phyloP scores from a whole-genome alignment of 2,113 vertebrate species.

The Phocoena phocoena region DNA sequence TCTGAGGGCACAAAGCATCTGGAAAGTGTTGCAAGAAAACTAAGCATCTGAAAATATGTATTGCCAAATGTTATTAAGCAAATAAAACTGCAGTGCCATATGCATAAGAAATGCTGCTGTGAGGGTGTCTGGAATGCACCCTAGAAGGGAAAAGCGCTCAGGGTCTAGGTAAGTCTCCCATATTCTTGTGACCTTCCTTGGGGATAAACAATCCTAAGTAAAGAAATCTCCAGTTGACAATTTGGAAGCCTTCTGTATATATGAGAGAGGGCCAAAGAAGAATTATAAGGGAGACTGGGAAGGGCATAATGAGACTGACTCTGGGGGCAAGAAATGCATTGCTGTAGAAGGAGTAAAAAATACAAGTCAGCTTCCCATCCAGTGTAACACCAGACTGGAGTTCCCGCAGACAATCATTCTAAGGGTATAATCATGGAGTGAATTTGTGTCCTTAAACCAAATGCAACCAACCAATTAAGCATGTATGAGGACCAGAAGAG shows the following conservation, averaged over 20 bases:
- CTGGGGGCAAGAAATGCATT: neutral
- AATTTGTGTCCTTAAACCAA: conserved; percentile 4
- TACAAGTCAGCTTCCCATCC: neutral
- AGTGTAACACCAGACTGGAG: neutral
- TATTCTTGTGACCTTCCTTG: neutral
- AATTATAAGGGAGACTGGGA: neutral
- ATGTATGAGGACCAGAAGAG: neutral
- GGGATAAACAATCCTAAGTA: neutral
- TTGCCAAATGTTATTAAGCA: neutral
- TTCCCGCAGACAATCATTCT: neutral
- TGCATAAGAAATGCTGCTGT: neutral
- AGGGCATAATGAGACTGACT: neutral
- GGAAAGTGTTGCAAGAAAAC: neutral
- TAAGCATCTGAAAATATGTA: neutral
- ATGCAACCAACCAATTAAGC: neutral
- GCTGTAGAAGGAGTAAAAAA: neutral
- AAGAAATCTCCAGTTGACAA: conserved; percentile 26
- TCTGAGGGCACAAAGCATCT: neutral
- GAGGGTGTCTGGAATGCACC: neutral
- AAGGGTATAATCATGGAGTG: neutral
- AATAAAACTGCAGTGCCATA: neutral
- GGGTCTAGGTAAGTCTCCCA: neutral
- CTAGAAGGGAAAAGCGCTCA: neutral
- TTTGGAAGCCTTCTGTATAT: neutral
- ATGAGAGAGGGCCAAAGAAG: neutral